Conservation (phyloP, 2,888 invertebrate species). For the Gari tellinella region DNA sequence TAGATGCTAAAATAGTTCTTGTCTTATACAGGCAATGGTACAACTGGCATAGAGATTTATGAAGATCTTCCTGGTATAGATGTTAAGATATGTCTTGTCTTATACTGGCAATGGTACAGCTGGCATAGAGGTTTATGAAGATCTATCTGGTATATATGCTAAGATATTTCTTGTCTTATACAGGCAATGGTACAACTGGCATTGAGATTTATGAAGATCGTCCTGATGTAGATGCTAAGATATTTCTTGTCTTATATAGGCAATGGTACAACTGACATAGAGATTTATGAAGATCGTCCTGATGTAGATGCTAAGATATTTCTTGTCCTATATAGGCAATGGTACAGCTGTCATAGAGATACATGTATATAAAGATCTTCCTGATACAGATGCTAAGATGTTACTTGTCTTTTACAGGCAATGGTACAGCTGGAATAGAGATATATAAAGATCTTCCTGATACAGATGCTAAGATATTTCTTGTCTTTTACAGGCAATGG, state of each 20-base stretch:
- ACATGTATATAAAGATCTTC: too few relatives aligned
- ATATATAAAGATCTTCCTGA: slow-evolving; percentile 81
- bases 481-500: slow-evolving; percentile 76
- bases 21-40: slow-evolving; percentile 77
- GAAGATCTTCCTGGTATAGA: slow-evolving; percentile 81
- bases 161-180: slow-evolving; percentile 70
- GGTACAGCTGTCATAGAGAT: too few relatives aligned
- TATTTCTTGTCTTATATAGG: slow-evolving; percentile 80
- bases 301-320: slow-evolving; percentile 79
- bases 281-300: slow-evolving; percentile 81
- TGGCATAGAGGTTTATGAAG: slow-evolving; percentile 81
- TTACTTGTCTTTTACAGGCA: slow-evolving; percentile 73
- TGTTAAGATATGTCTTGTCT: slow-evolving; percentile 69
- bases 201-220: slow-evolving; percentile 81
- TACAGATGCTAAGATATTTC: slow-evolving; percentile 78
- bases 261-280: slow-evolving; percentile 81
- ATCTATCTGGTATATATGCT: slow-evolving; percentile 79
- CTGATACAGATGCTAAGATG: slow-evolving; percentile 80
- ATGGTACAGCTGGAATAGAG: slow-evolving; percentile 82
- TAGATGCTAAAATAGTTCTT: slow-evolving; percentile 79
- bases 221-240: slow-evolving; percentile 79
- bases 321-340: too few relatives aligned
- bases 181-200: slow-evolving; percentile 82
- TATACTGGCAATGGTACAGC: slow-evolving; percentile 80
- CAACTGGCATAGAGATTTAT: slow-evolving; percentile 80